Evolutionary conservation across 1,140 invertebrate genomes (phyloP).

Genomic region (Rhynchophorus ferrugineus): DNA sequence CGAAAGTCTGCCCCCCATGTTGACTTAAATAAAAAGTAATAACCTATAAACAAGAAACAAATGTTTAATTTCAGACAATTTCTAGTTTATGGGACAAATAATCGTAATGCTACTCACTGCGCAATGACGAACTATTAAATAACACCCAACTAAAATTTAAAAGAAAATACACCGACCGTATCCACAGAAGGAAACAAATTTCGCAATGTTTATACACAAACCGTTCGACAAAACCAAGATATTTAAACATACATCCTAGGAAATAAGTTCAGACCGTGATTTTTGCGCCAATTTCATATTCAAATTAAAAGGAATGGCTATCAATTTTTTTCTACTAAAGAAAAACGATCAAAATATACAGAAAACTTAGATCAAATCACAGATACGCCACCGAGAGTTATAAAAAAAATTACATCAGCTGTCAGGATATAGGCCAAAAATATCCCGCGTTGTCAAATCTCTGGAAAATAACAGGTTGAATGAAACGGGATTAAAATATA

Average conservation of each 20-base stretch:
- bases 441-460: constrained; percentile 5
- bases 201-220: not conserved
- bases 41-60: not conserved
- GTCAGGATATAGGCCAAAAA: constrained; percentile 17
- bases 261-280: too few relatives aligned
- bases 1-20: constrained; percentile 29
- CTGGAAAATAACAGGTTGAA: too few relatives aligned
- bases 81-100: too few relatives aligned
- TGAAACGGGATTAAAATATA: too few relatives aligned
- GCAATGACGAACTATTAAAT: not conserved
- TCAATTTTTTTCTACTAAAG: too few relatives aligned
- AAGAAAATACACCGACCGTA: not conserved
- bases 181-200: not conserved
- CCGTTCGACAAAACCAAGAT: not conserved
- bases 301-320: too few relatives aligned
- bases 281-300: too few relatives aligned
- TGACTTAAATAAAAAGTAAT: not conserved
- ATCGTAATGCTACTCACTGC: too few relatives aligned
- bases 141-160: not conserved
- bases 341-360: not conserved
- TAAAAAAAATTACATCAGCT: constrained; percentile 4
- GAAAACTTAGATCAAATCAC: not conserved
- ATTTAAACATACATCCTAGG: too few relatives aligned
- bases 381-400: not conserved
- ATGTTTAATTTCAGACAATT: too few relatives aligned